Base-by-base conservation (phyloP, 2,113 vertebrate species). In the Otus sunia region DNA sequence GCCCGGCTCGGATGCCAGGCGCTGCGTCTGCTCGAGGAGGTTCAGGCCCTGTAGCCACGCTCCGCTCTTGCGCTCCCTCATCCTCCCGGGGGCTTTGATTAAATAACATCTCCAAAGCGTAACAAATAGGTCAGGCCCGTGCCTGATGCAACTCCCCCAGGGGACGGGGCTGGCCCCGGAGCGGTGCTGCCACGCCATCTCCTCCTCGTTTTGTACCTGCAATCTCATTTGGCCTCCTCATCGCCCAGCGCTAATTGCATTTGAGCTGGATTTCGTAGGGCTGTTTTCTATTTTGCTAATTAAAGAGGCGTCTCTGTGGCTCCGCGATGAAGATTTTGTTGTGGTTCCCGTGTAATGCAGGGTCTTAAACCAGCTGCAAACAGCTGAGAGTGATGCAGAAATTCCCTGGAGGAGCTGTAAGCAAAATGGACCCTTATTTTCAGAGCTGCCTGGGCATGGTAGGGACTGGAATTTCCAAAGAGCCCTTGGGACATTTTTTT, bases 231-330 rank as follows among this genome's bases (percentile, higher is more conserved):
- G 73, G 63, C 56, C 64, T 76, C 30, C 25, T 63, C 85, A 58
- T 73, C 0, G 9, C 81, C 63, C 68, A 12, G 53, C 6, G 7
- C 79, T 97, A 96, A 97, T 96, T 9, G 7, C 87, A 90, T 96
- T 96, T 93, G 39, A 50, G 87, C 55, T 73, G 82, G 85, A 34
- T 67, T 71, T 37, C 14, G 82, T 20, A 34, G 90, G 68, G 82
- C 96, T 93, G 96, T 67, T 94, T 92, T 77, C 67, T 27, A 14
- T 94, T 93, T 55, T 10, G 37, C 27, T 83, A 59, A 10, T 96
- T 92, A 91, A 77, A 49, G 95, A 95, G 96, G 96, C 76, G 64
- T 83, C 96, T 74, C 52, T 14, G 68, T 32, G 94, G 94, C 96
- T 95, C 96, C 7, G 7, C 3, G 1, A 13, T 50, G 75, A 73